phyloP scores from a whole-genome alignment of 30 jellyfish, hydroid and myxozoan genomes.

The Nemopilema nomurai region DNA sequence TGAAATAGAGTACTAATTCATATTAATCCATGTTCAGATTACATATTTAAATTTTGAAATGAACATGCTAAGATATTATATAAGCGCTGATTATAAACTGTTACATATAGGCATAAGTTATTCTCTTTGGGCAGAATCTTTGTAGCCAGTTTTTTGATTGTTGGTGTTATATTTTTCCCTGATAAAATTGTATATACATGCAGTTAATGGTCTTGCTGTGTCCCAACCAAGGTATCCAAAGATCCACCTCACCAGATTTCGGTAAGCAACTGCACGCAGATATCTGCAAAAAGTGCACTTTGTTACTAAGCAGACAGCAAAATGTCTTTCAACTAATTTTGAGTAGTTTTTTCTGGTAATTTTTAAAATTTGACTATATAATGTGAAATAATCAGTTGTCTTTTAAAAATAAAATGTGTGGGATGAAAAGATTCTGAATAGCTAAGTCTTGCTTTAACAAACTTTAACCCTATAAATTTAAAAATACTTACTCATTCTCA shows the following conservation, averaged over 20 bases:
- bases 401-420: neutral
- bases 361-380: neutral
- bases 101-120: neutral
- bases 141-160: neutral
- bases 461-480: neutral
- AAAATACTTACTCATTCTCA: conserved; percentile 22
- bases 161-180: neutral
- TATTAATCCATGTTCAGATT: neutral
- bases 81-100: neutral
- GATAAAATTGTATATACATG: neutral
- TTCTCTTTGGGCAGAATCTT: neutral
- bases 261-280: conserved; percentile 5
- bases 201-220: neutral
- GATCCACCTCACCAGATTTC: neutral
- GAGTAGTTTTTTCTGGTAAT: neutral
- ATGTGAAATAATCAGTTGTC: neutral
- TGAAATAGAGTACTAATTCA: neutral
- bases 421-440: neutral
- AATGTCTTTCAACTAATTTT: neutral
- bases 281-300: neutral
- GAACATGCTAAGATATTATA: neutral
- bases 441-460: neutral
- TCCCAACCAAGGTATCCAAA: conserved; percentile 12
- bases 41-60: neutral
- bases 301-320: neutral